Evolutionary conservation across 92 coral and sea anemone genomes (phyloP), one percentile per base, ranked within the genome.

Genomic region (Siderastrea siderea): DNA sequence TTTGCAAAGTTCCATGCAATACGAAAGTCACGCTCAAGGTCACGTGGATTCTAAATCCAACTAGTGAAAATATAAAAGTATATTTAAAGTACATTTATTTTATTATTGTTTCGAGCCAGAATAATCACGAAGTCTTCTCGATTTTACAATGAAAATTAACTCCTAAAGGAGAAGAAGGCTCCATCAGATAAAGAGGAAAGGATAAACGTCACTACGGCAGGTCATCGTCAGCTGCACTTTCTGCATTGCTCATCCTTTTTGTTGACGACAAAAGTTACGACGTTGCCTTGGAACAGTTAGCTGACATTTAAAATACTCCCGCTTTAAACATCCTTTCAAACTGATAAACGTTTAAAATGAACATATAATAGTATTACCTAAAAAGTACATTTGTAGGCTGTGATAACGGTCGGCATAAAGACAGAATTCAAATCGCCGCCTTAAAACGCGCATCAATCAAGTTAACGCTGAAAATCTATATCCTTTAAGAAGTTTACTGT

Each of bases 211-310:
- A 64, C 69, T 64, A 64, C 69, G 69, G 69, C 69, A 64, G 69
- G 69, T 64, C 69, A 64, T 64, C 69, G 69, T 64, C 69, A 64
- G 69, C 69, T 64, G 69, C 69, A 64, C 69, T 64, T 64, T 64
- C 69, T 64, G 69, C 69, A 64, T 6, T 64, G 69, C 69, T 64
- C 69, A 15, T 64, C 69, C 44, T 64, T 64, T 15, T 64, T 64
- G 17, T 64, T 64, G 69, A 64, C 44, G 17, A 64, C 69, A 15
- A 64, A 64, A 64, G 69, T 64, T 64, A 64, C 69, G 17, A 64
- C 44, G 44, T 64, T 64, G 69, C n/a, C n/a, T n/a, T n/a, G n/a
- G 69, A 64, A 15, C 69, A 64, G 69, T 64, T 64, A 64, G 69
- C 69, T 64, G 69, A n/a, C 69, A 64, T 64, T 64, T 64, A 64